Evolutionary conservation across 2,888 invertebrate genomes (phyloP).

Genomic region (Cryptus viduatorius): DNA sequence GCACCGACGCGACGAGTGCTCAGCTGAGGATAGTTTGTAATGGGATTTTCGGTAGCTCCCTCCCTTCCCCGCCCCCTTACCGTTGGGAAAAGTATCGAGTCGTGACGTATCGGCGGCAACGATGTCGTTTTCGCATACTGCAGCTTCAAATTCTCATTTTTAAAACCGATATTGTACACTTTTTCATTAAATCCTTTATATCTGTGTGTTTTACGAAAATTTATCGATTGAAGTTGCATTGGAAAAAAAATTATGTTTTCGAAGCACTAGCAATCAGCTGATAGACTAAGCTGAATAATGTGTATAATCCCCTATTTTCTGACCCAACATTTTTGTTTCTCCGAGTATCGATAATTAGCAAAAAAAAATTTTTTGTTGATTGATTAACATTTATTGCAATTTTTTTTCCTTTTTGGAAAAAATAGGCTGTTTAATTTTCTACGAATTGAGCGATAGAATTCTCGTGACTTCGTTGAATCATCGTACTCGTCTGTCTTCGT

Average conservation of each 20-base stretch:
- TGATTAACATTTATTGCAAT: too few species aligned
- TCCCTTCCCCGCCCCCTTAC: neutral
- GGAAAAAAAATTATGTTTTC: neutral
- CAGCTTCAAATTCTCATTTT: conserved; percentile 3
- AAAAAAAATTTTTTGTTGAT: too few species aligned
- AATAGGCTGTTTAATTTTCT: neutral
- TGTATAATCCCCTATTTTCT: too few species aligned
- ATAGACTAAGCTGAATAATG: too few species aligned
- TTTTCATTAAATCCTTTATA: neutral
- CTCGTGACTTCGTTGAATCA: neutral
- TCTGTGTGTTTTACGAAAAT: neutral
- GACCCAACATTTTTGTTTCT: too few species aligned
- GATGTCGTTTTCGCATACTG: conserved; percentile 19
- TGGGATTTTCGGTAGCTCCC: conserved; percentile 80
- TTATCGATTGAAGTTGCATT: neutral
- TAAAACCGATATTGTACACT: neutral
- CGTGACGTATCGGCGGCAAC: neutral
- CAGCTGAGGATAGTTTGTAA: conserved; percentile 80
- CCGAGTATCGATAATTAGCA: too few species aligned
- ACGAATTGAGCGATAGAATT: neutral
- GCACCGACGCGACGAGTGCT: conserved; percentile 68
- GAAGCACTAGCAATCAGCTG: too few species aligned
- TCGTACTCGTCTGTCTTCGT: neutral
- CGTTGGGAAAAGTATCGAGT: conserved; percentile 55
- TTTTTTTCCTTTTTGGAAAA: neutral